phyloP scores from a whole-genome alignment of 1,140 invertebrate species.

The Drosophila nasuta region DNA sequence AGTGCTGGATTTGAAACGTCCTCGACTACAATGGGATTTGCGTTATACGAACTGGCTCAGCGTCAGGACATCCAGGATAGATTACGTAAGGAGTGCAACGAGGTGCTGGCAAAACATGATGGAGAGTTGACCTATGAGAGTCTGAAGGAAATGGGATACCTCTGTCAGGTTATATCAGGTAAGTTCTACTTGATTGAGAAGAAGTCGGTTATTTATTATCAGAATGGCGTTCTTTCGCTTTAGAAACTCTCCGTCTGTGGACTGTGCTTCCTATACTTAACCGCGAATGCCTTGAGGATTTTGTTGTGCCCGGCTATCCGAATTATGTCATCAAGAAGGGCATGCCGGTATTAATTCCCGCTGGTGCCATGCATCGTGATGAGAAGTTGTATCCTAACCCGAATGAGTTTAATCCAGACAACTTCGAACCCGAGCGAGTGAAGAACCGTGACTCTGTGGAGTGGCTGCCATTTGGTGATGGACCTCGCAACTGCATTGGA shows the following conservation, averaged over 20 bases:
- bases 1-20: slow-evolving; percentile 89
- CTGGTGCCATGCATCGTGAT: slow-evolving; percentile 80
- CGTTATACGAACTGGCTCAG: slow-evolving; percentile 87
- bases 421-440: slow-evolving; percentile 87
- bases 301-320: slow-evolving; percentile 79
- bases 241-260: slow-evolving; percentile 76
- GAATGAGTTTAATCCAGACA: slow-evolving; percentile 88
- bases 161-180: slow-evolving; percentile 85
- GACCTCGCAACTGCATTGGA: slow-evolving; percentile 85
- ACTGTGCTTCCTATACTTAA: slow-evolving; percentile 85
- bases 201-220: background rate
- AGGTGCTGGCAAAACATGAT: slow-evolving; percentile 83
- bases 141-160: slow-evolving; percentile 85
- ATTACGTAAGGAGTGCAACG: slow-evolving; percentile 86
- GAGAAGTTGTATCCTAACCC: slow-evolving; percentile 87
- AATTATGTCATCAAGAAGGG: slow-evolving; percentile 77
- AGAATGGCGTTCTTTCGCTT: background rate
- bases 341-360: slow-evolving; percentile 66
- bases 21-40: slow-evolving; percentile 86
- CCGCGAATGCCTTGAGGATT: slow-evolving; percentile 81
- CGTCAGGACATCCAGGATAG: slow-evolving; percentile 87
- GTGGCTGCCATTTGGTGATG: slow-evolving; percentile 88
- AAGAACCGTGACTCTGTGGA: slow-evolving; percentile 84
- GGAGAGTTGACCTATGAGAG: slow-evolving; percentile 86
- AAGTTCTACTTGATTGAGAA: background rate